A percentile compares a stretch with the other conserved stretches of the same genome.
Conservation (phyloP, 2,888 invertebrate species). For the Molanna angustata region DNA sequence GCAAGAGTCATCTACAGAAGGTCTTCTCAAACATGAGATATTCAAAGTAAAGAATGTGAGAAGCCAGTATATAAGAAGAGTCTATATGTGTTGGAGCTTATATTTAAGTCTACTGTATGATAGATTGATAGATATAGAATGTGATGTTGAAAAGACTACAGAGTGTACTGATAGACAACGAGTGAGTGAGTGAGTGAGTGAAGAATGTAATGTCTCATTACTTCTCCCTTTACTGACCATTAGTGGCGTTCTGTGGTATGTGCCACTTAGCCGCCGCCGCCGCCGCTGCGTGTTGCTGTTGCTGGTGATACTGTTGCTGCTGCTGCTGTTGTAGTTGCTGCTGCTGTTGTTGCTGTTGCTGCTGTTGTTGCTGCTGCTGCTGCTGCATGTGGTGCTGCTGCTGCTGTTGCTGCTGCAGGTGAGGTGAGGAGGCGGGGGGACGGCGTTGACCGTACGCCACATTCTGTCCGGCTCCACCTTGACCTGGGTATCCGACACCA, state of each 20-base stretch:
- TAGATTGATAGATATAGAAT: too few relatives aligned
- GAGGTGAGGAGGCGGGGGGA: constrained; percentile 35
- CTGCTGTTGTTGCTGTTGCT: constrained; percentile 34
- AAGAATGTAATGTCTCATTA: not conserved
- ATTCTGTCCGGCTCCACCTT: too few relatives aligned
- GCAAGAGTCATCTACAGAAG: too few relatives aligned
- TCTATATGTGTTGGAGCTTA: too few relatives aligned
- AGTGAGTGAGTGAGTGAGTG: not conserved
- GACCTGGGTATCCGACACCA: too few relatives aligned
- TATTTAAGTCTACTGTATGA: too few relatives aligned
- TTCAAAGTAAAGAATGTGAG: too few relatives aligned
- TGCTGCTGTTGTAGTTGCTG: constrained; percentile 36
- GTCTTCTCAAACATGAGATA: too few relatives aligned
- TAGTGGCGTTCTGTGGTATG: constrained; percentile 61
- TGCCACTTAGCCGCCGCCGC: constrained; percentile 65
- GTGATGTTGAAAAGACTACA: too few relatives aligned
- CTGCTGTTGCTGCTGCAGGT: constrained; percentile 39
- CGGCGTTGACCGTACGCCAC: constrained; percentile 45
- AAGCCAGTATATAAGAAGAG: too few relatives aligned
- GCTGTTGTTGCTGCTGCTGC: constrained; percentile 41
- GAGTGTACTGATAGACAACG: too few relatives aligned
- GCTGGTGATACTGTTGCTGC: constrained; percentile 37
- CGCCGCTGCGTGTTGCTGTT: constrained; percentile 41
- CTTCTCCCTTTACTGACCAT: constrained; percentile 41
- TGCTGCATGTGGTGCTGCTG: constrained; percentile 34